These are phyloP conservation scores for Steinernema carpocapsae DNA, from an alignment of 2,888 invertebrate genomes.

Conservation along the genomic window DNA sequence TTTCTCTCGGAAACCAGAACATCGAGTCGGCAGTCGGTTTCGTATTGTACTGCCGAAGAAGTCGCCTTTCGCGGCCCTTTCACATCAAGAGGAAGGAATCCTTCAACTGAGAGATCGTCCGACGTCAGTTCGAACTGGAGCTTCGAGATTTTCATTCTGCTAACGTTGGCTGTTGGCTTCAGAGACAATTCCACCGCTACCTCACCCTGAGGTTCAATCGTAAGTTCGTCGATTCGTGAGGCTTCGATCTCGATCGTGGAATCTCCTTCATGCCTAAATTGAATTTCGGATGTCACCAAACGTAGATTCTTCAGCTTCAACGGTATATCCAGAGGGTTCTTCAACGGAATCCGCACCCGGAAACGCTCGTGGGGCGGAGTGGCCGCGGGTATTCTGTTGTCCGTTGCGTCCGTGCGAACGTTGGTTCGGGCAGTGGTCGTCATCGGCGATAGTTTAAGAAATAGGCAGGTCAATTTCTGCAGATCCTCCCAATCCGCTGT, in stretches of 20 bases:
- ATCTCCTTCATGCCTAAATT: neutral
- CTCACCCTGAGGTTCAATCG: neutral
- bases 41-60: conserved; percentile 43
- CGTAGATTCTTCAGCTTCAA: conserved; percentile 48
- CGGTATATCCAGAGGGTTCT: conserved; percentile 54
- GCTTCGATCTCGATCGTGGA: neutral
- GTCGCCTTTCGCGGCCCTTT: conserved; percentile 11
- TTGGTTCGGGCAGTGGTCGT: conserved; percentile 45
- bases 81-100: neutral
- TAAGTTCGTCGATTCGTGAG: neutral
- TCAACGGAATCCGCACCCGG: conserved; percentile 51
- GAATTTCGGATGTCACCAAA: conserved; percentile 40
- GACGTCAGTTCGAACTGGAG: neutral
- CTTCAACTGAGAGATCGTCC: neutral
- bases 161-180: conserved; percentile 3
- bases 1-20: conserved; percentile 46
- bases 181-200: neutral
- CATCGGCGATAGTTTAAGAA: conserved; percentile 25
- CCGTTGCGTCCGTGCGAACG: conserved; percentile 41
- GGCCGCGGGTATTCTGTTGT: conserved; percentile 51
- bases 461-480: neutral
- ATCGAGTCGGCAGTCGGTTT: conserved; percentile 51
- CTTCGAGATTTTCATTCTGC: conserved; percentile 25
- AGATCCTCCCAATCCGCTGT: neutral
- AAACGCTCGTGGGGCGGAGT: conserved; percentile 58